These are phyloP conservation scores for Stegodyphus mimosarum DNA, from an alignment of 1,140 invertebrate species.

Conservation along the genomic window DNA sequence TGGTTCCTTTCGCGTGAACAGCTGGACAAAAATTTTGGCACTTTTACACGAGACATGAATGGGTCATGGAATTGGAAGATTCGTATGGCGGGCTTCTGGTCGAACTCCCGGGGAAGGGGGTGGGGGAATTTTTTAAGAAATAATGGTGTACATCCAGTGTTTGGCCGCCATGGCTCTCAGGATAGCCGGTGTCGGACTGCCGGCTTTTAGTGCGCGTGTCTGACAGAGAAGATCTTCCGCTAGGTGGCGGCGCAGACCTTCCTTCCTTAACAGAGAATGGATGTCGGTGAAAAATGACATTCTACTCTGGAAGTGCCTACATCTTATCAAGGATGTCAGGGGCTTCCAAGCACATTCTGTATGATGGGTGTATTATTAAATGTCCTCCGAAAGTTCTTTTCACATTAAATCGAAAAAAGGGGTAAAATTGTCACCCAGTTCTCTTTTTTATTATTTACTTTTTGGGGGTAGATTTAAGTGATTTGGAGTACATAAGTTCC, in stretches of 20 bases:
- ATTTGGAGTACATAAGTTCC: no score
- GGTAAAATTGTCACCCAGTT: no score
- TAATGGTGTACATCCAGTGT: background rate
- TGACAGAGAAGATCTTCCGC: constrained; percentile 8
- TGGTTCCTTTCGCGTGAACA: no score
- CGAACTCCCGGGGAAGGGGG: background rate
- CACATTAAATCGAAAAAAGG: no score
- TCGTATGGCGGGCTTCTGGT: background rate
- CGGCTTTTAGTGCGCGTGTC: constrained; percentile 49
- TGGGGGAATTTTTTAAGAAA: background rate
- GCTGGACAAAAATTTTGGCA: no score
- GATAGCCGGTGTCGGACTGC: constrained; percentile 37
- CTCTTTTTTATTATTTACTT: no score
- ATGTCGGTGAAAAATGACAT: constrained; percentile 34
- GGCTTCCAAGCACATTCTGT: background rate
- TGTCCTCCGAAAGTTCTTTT: no score
- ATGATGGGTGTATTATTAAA: background rate
- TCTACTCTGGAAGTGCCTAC: constrained; percentile 19
- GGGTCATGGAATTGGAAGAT: background rate
- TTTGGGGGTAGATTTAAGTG: no score
- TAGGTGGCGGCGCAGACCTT: constrained; percentile 16
- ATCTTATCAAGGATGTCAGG: constrained; percentile 23
- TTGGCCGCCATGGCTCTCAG: constrained; percentile 16
- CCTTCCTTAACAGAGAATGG: background rate
- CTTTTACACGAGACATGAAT: background rate